Evolutionary conservation across 2,888 invertebrate species (phyloP), one percentile per base, ranked within the genome.

Genomic region (Pachydiplax longipennis): DNA sequence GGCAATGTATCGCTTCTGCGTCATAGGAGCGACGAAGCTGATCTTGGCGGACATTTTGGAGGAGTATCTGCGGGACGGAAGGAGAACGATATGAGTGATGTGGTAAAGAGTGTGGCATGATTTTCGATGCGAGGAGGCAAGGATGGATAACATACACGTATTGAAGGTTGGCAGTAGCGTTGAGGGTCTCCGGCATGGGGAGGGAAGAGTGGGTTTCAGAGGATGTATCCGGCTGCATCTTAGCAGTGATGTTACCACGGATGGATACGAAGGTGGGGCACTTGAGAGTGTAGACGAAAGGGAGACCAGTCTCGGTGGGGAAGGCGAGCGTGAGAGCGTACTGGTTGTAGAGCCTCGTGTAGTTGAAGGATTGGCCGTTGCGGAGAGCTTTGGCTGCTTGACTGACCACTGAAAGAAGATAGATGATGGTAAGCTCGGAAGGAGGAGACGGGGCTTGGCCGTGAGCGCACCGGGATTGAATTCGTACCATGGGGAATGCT

Each of bases 241-340:
- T 93, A 81, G 94, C 95, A 91, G 95, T 94, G 2, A 95, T 93
- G 91, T 95, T 94, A 91, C 95, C 95, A 91, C 95, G 94, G 15
- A 95, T 92, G 92, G 95, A 95, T 37, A 96, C 92, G 35, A 96
- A 93, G 18, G 95, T 94, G 15, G 96, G 96, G 91, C 94, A 94
- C 91, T 95, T 95, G 92, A 95, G 95, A 90, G 95, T 95, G 93
- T 94, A 96, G 91, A 96, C 94, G 93, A 96, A 96, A 18, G 97
- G 97, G 92, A 97, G 94, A 93, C 97, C 97, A 92, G 95, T 95
- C 91, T 95, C 96, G n/a, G 96, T 95, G 4, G 97, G 97, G 95
- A 97, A 96, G 93, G 96, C 95, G 25, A 97, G 93, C 18, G 95
- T 95, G 12, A 96, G 94, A 92, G 96, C 95, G 82, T 95, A 94